Evolutionary conservation across 2,888 invertebrate genomes (phyloP), one percentile per base, ranked within the genome.

Genomic region (Stenoptilia bipunctidactyla): DNA sequence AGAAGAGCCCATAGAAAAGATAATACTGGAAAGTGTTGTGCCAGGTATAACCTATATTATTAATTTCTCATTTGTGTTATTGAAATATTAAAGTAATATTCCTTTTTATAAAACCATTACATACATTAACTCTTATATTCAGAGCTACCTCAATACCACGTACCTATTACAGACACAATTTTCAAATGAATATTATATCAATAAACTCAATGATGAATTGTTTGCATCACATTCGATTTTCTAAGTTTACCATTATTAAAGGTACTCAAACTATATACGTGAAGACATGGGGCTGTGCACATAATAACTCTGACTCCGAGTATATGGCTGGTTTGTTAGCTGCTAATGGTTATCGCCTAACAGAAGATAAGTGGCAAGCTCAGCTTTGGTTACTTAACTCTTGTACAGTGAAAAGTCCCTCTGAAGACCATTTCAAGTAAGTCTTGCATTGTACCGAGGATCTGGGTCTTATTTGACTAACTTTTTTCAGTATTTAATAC

Each of bases 251-350:
- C n/a, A n/a, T n/a, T n/a, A 75, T 87, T 53, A 83, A 85, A 61
- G 94, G 96, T 1, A 93, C 93, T 0, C 90, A 93, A 69, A 89
- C 85, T 35, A 88, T 96, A 36, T 96, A 90, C 56, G 87, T 97
- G 1, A 96, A 96, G 75, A 98, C 97, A 42, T 98, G 97, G 98
- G 98, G 98, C 2, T 98, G 98, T 69, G 93, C 97, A 0, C 98
- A 99, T 79, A 99, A 99, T 72, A 97, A 90, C 66, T 97, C 97
- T 0, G 98, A 99, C 69, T 93, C 96, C 1, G 98, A 99, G 82
- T 99, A 99, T 66, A 99, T 99, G 98, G 96, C 97, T 0, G 98
- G 98, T 0, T 90, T 97, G 53, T 77, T 99, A 42, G 91, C 94
- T 0, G 88, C 92, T 0, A 93, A 92, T 56, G 98, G 97, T 0